Evolutionary conservation across 2,797 vertebrate species (phyloP).

Genomic region (Bovichtus diacanthus): DNA sequence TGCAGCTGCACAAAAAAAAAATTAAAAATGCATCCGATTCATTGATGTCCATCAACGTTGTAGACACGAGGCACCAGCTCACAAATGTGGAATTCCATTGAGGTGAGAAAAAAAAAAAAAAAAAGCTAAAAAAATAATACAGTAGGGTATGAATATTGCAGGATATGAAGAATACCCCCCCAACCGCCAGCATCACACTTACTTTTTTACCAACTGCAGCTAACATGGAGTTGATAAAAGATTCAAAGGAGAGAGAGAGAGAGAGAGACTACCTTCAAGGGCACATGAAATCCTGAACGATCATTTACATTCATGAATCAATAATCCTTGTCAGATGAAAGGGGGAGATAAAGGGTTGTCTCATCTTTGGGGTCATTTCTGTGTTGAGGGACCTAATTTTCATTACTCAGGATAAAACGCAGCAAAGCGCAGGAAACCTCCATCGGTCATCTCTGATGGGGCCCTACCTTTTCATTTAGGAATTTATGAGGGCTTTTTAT

Average conservation of each 20-base stretch:
- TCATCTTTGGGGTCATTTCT: constrained; percentile 74
- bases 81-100: constrained; percentile 36
- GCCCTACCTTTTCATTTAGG: constrained; percentile 52
- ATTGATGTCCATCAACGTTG: constrained; percentile 56
- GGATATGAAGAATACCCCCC: constrained; percentile 35
- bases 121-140: constrained; percentile 60
- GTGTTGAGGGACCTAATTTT: constrained; percentile 71
- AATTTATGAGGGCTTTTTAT: constrained; percentile 64
- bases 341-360: constrained; percentile 57
- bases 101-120: constrained; percentile 5
- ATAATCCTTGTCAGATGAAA: constrained; percentile 74
- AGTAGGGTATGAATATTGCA: constrained; percentile 61
- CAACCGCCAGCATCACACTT: constrained; percentile 21
- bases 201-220: constrained; percentile 51
- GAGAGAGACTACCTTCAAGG: constrained; percentile 66
- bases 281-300: constrained; percentile 68
- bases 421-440: constrained; percentile 52
- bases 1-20: constrained; percentile 49
- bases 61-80: constrained; percentile 28
- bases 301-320: constrained; percentile 82
- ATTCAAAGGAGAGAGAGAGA: constrained; percentile 48
- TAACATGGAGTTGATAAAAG: constrained; percentile 61
- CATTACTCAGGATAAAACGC: constrained; percentile 63
- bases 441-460: constrained; percentile 50
- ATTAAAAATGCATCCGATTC: constrained; percentile 50